Evolutionary conservation across 2,888 invertebrate genomes (phyloP), one percentile per base, ranked within the genome.

Genomic region (Chrysina gloriosa): DNA sequence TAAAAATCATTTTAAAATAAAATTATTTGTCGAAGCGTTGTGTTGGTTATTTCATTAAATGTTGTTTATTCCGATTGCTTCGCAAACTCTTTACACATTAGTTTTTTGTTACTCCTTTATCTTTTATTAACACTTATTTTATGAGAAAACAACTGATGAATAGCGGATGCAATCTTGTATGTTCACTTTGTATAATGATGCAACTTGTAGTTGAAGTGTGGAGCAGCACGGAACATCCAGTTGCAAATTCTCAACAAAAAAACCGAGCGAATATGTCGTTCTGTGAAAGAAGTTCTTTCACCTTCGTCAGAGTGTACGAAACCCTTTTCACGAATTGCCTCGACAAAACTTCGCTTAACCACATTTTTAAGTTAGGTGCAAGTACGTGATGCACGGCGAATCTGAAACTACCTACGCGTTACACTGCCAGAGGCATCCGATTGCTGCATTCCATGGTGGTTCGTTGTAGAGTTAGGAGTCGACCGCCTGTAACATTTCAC

Each of bases 341-440:
- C 48, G 48, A 48, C 48, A 48, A 25, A 48, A 48, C 48, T 48
- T 23, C 48, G 48, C 48, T 36, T 56, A 56, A 56, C 56, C 56
- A 23, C 36, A 56, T 56, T 56, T 36, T 36, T 56, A 56, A 21
- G 56, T 56, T 56, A 63, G 63, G 29, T 31, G 29, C 34, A 47
- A 48, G 64, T 64, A 64, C 64, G 64, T 64, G 64, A 64, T 50
- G 50, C 50, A 64, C 34, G 48, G 50, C 50, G 3, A 23, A 50
- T 16, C 47, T 29, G 11, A 50, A 50, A 50, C 64, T 50, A 64
- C 64, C 64, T 64, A 64, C 64, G 64, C 64, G n/a, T 14, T 36
- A 7, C 31, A 23, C 23, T 36, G 50, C 50, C 21, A 7, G 39
- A 11, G 64, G 64, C 50, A 21, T 50, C 48, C 50, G 50, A 64